phyloP scores from a whole-genome alignment of 2,888 invertebrate species.

The Hybos culiciformis region DNA sequence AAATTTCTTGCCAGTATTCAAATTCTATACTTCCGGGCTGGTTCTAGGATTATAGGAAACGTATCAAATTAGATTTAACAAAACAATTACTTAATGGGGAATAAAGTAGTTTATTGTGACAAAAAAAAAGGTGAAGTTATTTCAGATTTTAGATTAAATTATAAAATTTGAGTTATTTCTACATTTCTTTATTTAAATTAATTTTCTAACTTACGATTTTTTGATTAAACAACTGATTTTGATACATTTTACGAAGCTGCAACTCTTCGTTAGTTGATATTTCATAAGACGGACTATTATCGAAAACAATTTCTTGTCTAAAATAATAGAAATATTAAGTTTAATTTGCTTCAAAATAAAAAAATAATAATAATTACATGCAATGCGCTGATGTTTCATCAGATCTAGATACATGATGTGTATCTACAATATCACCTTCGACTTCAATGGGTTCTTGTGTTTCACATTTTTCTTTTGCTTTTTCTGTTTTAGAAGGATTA shows the following conservation, averaged over 20 bases:
- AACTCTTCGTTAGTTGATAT: conserved; percentile 23
- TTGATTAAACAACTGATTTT: conserved; percentile 24
- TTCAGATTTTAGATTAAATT: too few relatives aligned
- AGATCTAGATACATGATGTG: conserved; percentile 51
- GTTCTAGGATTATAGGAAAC: conserved; percentile 12
- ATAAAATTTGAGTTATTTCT: too few relatives aligned
- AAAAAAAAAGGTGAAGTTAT: too few relatives aligned
- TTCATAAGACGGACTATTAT: conserved; percentile 23
- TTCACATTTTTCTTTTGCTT: conserved; percentile 38
- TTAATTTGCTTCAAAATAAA: conserved; percentile 2
- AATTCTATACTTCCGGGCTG: conserved; percentile 26
- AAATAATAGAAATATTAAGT: conserved; percentile 3
- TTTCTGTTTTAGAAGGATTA: conserved; percentile 30
- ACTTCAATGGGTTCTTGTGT: conserved; percentile 44
- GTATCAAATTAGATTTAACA: neutral
- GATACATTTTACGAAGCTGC: conserved; percentile 28
- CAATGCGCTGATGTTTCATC: conserved; percentile 68
- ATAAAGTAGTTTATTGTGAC: neutral
- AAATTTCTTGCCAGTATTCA: conserved; percentile 32
- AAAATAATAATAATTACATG: conserved; percentile 32
- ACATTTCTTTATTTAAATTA: neutral
- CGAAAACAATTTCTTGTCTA: conserved; percentile 28
- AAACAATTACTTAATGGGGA: neutral
- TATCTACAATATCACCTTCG: conserved; percentile 61
- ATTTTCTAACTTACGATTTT: conserved; percentile 19